These are phyloP conservation scores for Morpho achilles DNA, from an alignment of 2,888 invertebrate genomes.

Conservation along the genomic window DNA sequence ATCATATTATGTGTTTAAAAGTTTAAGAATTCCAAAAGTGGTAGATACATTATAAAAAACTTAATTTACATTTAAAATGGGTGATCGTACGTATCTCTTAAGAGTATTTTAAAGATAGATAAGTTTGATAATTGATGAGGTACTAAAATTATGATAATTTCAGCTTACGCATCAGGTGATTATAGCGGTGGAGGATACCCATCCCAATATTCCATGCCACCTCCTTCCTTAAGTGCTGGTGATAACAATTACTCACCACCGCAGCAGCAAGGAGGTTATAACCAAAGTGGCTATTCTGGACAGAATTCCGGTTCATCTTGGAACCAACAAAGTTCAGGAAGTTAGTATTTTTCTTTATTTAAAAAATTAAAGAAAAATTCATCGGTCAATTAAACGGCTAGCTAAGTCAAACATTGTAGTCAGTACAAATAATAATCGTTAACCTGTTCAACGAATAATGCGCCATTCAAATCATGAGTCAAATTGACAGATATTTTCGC, in stretches of 20 bases:
- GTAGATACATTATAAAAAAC: too few relatives aligned
- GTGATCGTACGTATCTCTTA: constrained; percentile 29
- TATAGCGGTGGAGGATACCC: constrained; percentile 63
- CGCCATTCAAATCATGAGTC: too few relatives aligned
- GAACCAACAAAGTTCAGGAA: constrained; percentile 55
- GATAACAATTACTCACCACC: constrained; percentile 57
- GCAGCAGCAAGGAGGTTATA: constrained; percentile 50
- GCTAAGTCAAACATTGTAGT: too few relatives aligned
- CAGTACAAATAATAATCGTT: too few relatives aligned
- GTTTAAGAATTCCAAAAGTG: too few relatives aligned
- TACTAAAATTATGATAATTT: constrained; percentile 20
- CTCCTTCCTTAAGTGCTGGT: constrained; percentile 58
- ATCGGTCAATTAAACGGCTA: neutral
- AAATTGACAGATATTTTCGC: too few relatives aligned
- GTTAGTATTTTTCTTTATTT: constrained; percentile 26
- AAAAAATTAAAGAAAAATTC: neutral
- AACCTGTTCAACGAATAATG: too few relatives aligned
- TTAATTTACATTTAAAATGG: constrained; percentile 19
- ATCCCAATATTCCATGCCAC: constrained; percentile 69
- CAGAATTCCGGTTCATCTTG: constrained; percentile 55
- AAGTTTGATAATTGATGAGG: neutral
- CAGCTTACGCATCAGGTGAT: constrained; percentile 61
- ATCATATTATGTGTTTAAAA: too few relatives aligned
- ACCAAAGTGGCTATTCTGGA: constrained; percentile 51
- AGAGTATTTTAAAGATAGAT: constrained; percentile 1